Evolutionary conservation across 2,888 invertebrate genomes (phyloP), one percentile per base, ranked within the genome.

Genomic region (Apodemia zela): DNA sequence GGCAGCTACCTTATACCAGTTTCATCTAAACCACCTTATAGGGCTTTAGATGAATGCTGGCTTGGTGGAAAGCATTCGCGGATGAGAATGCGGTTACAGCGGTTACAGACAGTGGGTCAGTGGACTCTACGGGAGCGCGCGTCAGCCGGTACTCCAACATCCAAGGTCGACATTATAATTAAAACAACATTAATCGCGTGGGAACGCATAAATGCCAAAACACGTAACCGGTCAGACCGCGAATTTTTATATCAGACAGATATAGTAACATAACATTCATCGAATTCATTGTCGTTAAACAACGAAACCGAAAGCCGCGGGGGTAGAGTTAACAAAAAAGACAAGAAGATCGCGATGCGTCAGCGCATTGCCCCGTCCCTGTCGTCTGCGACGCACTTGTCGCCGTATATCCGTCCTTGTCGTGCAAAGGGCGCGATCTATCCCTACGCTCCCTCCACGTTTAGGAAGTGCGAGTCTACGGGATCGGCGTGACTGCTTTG

Each of bases 181-280:
- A 85, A 87, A 86, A 85, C 85, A 87, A 89, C 87, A 88, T 89
- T 86, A 89, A 87, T 84, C 80, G 84, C 89, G 89, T 89, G 89
- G 87, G 89, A 90, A 89, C 84, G 77, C 73, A 78, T 80, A 83
- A 87, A 85, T 85, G 82, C 80, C 85, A 81, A 81, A 77, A 81
- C 68, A 77, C 78, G 72, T 77, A 83, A 87, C 85, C 86, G 83
- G 85, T 85, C 79, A 66, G 77, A 82, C 83, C 54, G 54, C 54
- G 80, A 81, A 82, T 82, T 75, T 21, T 76, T 58, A 58, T 63
- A 59, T 59, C 57, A 25, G 58, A 17, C 33, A 60, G n/a, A 42
- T 60, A 49, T 33, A 29, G 29, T 35, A 35, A 54, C 54, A 54
- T 42, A 21, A 54, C 54, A 54, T 54, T 54, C 54, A 54, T 54